Evolutionary conservation across 1,140 invertebrate genomes (phyloP).

Genomic region (Eufriesea mexicana): DNA sequence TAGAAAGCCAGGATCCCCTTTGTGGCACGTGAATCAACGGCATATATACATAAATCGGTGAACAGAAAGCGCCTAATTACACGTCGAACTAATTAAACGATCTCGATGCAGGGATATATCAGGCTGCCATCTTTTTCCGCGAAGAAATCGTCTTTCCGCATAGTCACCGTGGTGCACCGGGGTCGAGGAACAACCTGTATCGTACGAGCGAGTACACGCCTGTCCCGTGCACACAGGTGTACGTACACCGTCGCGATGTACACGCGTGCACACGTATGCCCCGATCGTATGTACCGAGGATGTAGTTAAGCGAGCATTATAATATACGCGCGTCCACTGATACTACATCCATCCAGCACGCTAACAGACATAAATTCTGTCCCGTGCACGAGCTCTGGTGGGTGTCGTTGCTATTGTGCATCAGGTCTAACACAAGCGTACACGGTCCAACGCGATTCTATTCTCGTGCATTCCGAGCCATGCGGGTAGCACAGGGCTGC

Average conservation of each 20-base stretch:
- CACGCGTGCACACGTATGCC: not conserved
- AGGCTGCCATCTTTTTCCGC: conserved; percentile 28
- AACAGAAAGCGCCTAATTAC: conserved; percentile 46
- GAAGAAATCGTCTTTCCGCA: conserved; percentile 45
- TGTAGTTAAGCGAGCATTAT: conserved; percentile 25
- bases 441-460: conserved; percentile 30
- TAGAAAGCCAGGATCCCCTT: conserved; percentile 28
- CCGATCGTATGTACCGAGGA: conserved; percentile 3
- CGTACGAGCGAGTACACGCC: conserved; percentile 7
- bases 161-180: conserved; percentile 5
- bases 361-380: conserved; percentile 18
- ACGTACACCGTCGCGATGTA: not conserved
- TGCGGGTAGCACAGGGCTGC: conserved; percentile 39
- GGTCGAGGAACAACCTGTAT: conserved; percentile 37
- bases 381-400: not conserved
- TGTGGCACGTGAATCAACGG: conserved; percentile 17
- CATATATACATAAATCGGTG: conserved; percentile 27
- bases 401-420: conserved; percentile 34
- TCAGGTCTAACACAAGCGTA: not conserved
- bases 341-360: not conserved
- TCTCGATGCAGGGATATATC: conserved; percentile 23
- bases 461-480: conserved; percentile 53
- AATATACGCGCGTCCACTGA: conserved; percentile 12
- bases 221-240: conserved; percentile 19
- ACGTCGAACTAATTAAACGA: conserved; percentile 39